Evolutionary conservation across 2,888 invertebrate genomes (phyloP).

Genomic region (Luperina testacea): DNA sequence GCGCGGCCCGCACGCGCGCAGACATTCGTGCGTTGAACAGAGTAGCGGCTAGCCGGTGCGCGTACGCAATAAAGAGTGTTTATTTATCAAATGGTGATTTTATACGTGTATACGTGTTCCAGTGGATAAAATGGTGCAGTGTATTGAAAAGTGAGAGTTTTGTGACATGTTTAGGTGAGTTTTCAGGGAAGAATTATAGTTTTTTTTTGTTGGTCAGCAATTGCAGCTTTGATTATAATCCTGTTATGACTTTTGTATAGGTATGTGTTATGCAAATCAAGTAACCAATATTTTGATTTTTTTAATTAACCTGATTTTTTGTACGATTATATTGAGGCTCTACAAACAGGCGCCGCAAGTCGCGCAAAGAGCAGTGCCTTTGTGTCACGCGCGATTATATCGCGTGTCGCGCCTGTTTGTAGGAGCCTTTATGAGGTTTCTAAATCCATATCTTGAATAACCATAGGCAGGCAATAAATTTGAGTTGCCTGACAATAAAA

Average conservation of each 20-base stretch:
- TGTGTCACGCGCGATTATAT: too few species aligned
- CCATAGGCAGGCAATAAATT: not conserved
- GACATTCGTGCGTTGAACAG: slow-evolving; percentile 59
- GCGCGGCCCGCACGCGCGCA: slow-evolving; percentile 57
- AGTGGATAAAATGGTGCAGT: slow-evolving; percentile 54
- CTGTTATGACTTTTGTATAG: slow-evolving; percentile 3
- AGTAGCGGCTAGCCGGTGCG: slow-evolving; percentile 57
- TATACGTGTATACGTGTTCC: slow-evolving; percentile 43
- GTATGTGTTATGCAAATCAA: slow-evolving; percentile 27
- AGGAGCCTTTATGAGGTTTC: not conserved
- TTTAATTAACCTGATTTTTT: not conserved
- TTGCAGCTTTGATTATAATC: not conserved
- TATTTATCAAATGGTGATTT: slow-evolving; percentile 61
- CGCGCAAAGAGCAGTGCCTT: too few species aligned
- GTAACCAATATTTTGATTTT: not conserved
- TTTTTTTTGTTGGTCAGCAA: not conserved
- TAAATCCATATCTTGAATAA: not conserved
- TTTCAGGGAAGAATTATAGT: not conserved
- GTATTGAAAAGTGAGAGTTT: slow-evolving; percentile 50
- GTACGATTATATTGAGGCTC: not conserved
- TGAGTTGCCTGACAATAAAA: not conserved
- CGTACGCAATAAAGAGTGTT: slow-evolving; percentile 54
- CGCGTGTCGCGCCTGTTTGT: too few species aligned
- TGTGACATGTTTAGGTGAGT: slow-evolving; percentile 56
- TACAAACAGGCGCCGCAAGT: too few species aligned